Base-by-base conservation (phyloP, 2,113 vertebrate genomes). In the Podarcis muralis region DNA sequence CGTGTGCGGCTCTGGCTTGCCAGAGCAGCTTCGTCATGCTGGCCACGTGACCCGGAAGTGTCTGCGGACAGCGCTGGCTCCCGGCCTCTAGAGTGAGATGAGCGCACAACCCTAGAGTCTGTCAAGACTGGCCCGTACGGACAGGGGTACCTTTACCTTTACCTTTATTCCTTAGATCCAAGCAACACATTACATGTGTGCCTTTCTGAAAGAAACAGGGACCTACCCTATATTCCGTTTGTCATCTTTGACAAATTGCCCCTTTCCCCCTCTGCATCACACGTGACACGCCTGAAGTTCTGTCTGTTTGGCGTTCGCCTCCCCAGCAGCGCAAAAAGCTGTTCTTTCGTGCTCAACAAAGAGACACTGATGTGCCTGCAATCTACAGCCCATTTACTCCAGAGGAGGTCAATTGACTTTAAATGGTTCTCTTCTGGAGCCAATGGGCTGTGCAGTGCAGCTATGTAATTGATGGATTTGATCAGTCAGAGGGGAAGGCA, bases 371-470 rank as follows among this genome's bases (percentile, higher is more conserved):
- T 37, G 11, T 75, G 48, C 71, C 13, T 16, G 3, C 53, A 75
- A 62, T 75, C 30, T 23, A 27, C 71, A 75, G 71, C 74, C 71
- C 71, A 75, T 85, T 74, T 85, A 62, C 83, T 59, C 71, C 83
- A 75, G 79, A 85, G 53, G 83, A 85, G 53, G 71, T 75, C 69
- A 85, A 59, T 59, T 25, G 48, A 53, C 72, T 85, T 85, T 59
- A 57, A 84, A 75, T 59, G n/a, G 15, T 59, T 37, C 71, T 75
- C 48, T 75, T 59, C 83, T 75, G 48, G 32, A 8, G 25, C 8
- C 57, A 57, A 72, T 20, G 71, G 48, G 53, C 69, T 74, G 53
- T 62, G 53, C 57, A 62, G n/a, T 59, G n/a, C 23, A 16, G 11
- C 25, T 37, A 53, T 75, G 5, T 59, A 59, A 75, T 22, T 32